A percentile compares a stretch with the other conserved stretches of the same genome.
Evolutionary conservation across 53 echinoderm and acorn worm genomes (phyloP).

Genomic region (Astropecten irregularis): DNA sequence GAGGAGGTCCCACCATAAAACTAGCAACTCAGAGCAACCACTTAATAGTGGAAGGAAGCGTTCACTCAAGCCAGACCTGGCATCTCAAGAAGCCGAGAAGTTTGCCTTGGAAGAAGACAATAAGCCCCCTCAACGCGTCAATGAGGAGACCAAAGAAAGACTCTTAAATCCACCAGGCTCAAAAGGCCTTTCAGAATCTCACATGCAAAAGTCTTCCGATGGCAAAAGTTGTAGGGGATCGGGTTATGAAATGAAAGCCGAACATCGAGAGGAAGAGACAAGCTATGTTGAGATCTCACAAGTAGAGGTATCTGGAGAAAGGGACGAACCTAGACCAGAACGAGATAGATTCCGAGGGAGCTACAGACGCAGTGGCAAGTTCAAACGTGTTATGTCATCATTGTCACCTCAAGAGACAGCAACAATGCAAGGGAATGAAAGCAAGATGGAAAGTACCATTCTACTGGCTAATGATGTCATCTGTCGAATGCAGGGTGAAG

Average conservation of each 20-base stretch:
- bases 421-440: slow-evolving; percentile 10
- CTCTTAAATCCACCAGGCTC: slow-evolving; percentile 42
- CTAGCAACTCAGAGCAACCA: slow-evolving; percentile 17
- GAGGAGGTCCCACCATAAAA: slow-evolving; percentile 50
- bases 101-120: not conserved
- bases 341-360: slow-evolving; percentile 48
- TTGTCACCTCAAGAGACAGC: slow-evolving; percentile 40
- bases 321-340: slow-evolving; percentile 31
- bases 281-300: slow-evolving; percentile 54
- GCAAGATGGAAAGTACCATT: slow-evolving; percentile 80
- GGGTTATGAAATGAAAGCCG: slow-evolving; percentile 51
- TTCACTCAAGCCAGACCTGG: slow-evolving; percentile 44
- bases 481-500: slow-evolving; percentile 66
- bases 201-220: slow-evolving; percentile 43
- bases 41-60: slow-evolving; percentile 31
- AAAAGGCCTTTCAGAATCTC: slow-evolving; percentile 12
- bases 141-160: slow-evolving; percentile 52
- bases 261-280: slow-evolving; percentile 48
- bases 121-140: slow-evolving; percentile 51
- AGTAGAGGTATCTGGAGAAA: slow-evolving; percentile 41
- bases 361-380: slow-evolving; percentile 55
- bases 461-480: slow-evolving; percentile 87
- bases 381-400: slow-evolving; percentile 38
- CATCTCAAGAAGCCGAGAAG: slow-evolving; percentile 22
- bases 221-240: slow-evolving; percentile 38